Evolutionary conservation across 2,888 invertebrate genomes (phyloP), one percentile per base, ranked within the genome.

Genomic region (Polydrusus cervinus): DNA sequence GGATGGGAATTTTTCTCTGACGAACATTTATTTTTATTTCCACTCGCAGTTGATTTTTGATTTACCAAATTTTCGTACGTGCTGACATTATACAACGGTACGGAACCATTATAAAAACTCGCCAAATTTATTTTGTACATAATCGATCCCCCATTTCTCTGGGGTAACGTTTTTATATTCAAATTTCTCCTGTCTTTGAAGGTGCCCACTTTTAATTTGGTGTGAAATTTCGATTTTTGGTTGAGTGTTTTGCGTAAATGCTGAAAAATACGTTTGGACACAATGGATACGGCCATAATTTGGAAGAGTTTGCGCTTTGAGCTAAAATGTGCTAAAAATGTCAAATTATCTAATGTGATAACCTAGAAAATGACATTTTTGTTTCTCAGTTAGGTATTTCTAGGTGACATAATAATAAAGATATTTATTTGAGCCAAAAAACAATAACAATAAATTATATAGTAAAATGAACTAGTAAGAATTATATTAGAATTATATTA

Each of bases 51-150:
- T 8, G 53, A 61, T 60, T 77, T 75, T 66, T 77, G 75, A 40
- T 75, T 75, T 1, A 77, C 69, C 53, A 77, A 77, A 68, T 68
- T 74, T 8, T 77, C 71, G 20, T 75, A 77, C 14, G 72, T 75
- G 25, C 66, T 77, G 5, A 70, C 72, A 11, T 77, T 74, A 16
- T 53, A 55, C 18, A 71, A 20, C 7, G 70, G 55, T 20, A 25
- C 61, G 11, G 66, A 61, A 18, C 34, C 69, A 38, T 70, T 73
- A 16, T 76, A 76, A 30, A 76, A 76, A n/a, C 51, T 14, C 1
- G 73, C 70, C 69, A 69, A 51, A 70, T 76, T 74, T 6, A 70
- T 47, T 16, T 74, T 65, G 34, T 45, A 76, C 20, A 70, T 51
- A 45, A 57, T 16, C 16, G 66, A n/a, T 14, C 1, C 38, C 20